Percentiles rank a stretch among this genome's conserved stretches.
These are phyloP conservation scores for Pithys albifrons DNA, from an alignment of 2,113 vertebrate species.

Conservation along the genomic window DNA sequence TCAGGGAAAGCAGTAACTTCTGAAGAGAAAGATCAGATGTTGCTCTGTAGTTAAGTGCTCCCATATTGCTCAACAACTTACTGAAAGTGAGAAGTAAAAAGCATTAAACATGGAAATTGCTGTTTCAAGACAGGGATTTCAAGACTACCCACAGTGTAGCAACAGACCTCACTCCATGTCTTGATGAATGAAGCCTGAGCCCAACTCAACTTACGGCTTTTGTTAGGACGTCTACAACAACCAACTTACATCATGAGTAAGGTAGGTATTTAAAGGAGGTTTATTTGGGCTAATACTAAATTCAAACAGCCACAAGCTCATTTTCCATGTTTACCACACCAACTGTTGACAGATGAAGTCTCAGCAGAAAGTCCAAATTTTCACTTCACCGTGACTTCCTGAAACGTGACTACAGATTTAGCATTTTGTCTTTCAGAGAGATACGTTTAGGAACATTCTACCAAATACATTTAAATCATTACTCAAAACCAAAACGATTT, in stretches of 20 bases:
- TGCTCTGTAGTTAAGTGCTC: neutral
- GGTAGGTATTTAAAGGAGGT: slow-evolving; percentile 46
- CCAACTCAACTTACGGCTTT: neutral
- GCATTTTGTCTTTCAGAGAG: neutral
- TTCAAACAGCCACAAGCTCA: slow-evolving; percentile 51
- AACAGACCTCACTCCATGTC: neutral
- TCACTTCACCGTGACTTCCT: neutral
- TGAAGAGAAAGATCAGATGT: neutral
- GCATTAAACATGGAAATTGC: neutral
- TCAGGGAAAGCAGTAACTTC: neutral
- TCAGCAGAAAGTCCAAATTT: slow-evolving; percentile 25
- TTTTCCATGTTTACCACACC: slow-evolving; percentile 36
- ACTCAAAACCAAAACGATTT: slow-evolving; percentile 16
- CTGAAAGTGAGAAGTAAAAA: neutral
- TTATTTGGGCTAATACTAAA: slow-evolving; percentile 55
- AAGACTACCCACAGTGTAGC: accelerated
- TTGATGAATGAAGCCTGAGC: neutral
- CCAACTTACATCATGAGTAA: slow-evolving; percentile 45
- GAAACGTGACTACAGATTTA: slow-evolving; percentile 27
- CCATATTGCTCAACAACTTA: neutral
- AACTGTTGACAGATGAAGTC: slow-evolving; percentile 28
- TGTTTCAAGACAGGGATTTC: neutral
- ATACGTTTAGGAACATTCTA: slow-evolving; percentile 27
- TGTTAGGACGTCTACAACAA: slow-evolving; percentile 32
- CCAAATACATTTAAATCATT: neutral